These are phyloP conservation scores for Aplidium turbinatum DNA, from an alignment of 23 tunicate genomes.

Conservation along the genomic window DNA sequence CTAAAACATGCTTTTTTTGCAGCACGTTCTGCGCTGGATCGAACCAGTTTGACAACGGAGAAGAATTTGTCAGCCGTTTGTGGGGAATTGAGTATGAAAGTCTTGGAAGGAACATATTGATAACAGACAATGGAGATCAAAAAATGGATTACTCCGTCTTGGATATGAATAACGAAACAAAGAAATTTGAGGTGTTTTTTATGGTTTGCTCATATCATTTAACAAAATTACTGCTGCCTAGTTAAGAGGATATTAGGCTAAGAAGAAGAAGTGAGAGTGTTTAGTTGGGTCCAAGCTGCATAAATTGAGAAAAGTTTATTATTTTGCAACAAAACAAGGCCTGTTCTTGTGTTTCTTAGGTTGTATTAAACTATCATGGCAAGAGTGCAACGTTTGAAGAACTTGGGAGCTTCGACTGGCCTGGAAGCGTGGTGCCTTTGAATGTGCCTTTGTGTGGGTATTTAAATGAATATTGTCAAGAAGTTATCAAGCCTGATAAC, in stretches of 20 bases:
- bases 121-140: slow-evolving; percentile 52
- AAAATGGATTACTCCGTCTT: slow-evolving; percentile 61
- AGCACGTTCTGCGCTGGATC: slow-evolving; percentile 27
- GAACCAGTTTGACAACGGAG: slow-evolving; percentile 40
- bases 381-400: slow-evolving; percentile 13
- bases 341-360: too few relatives aligned
- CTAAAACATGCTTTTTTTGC: too few relatives aligned
- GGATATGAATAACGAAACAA: slow-evolving; percentile 58
- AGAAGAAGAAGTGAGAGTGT: too few relatives aligned
- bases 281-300: neutral
- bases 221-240: too few relatives aligned
- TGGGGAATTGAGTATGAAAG: slow-evolving; percentile 60
- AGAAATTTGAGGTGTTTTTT: slow-evolving; percentile 67
- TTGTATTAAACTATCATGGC: slow-evolving; percentile 35
- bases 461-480: slow-evolving; percentile 8
- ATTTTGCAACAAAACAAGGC: neutral
- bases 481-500: neutral
- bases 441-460: slow-evolving; percentile 74
- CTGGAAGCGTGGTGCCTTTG: slow-evolving; percentile 40
- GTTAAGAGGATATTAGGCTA: too few relatives aligned
- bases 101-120: slow-evolving; percentile 60
- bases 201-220: too few relatives aligned
- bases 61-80: slow-evolving; percentile 45
- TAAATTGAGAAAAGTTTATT: neutral
- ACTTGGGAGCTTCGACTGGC: slow-evolving; percentile 70